Percentiles rank a stretch among this genome's conserved stretches.
These are phyloP conservation scores for Denticeps clupeoides DNA, from an alignment of 2,797 vertebrate genomes.

Conservation along the genomic window DNA sequence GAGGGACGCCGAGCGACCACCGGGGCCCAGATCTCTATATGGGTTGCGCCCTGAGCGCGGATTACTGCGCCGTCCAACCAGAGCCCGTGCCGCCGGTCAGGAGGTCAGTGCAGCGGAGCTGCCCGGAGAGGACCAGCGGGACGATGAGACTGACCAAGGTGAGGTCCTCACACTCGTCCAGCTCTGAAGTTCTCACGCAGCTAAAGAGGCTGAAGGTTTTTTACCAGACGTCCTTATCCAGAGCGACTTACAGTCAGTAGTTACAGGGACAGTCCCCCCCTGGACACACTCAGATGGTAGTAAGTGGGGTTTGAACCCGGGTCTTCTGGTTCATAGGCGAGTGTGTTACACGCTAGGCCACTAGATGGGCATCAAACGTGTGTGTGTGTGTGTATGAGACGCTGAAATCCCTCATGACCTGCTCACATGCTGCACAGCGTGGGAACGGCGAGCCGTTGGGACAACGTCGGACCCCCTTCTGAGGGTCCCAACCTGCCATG, in stretches of 20 bases:
- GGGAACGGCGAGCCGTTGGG: conserved; percentile 60
- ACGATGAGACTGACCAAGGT: conserved; percentile 66
- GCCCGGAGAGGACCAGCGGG: conserved; percentile 47
- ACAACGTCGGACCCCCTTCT: conserved; percentile 41
- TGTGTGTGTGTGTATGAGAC: conserved; percentile 9
- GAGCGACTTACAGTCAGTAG: no score
- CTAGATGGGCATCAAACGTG: no score
- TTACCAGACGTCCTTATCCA: no score
- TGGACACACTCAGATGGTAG: no score
- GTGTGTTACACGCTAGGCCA: no score
- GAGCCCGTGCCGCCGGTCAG: conserved; percentile 45
- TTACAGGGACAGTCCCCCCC: no score
- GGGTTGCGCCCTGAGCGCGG: conserved; percentile 63
- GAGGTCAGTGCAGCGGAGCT: conserved; percentile 48
- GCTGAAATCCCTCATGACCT: conserved; percentile 36
- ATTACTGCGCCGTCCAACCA: conserved; percentile 58
- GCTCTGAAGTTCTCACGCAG: no score
- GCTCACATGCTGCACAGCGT: conserved; percentile 54
- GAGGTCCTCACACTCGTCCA: no score
- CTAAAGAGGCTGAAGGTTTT: no score
- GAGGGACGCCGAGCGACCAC: conserved; percentile 12
- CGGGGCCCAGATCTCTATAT: conserved; percentile 46
- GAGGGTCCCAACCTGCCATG: no score
- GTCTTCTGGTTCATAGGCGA: no score
- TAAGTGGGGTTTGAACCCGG: no score